Evolutionary conservation across 2,797 vertebrate genomes (phyloP), one percentile per base, ranked within the genome.

Genomic region (Paguma larvata): DNA sequence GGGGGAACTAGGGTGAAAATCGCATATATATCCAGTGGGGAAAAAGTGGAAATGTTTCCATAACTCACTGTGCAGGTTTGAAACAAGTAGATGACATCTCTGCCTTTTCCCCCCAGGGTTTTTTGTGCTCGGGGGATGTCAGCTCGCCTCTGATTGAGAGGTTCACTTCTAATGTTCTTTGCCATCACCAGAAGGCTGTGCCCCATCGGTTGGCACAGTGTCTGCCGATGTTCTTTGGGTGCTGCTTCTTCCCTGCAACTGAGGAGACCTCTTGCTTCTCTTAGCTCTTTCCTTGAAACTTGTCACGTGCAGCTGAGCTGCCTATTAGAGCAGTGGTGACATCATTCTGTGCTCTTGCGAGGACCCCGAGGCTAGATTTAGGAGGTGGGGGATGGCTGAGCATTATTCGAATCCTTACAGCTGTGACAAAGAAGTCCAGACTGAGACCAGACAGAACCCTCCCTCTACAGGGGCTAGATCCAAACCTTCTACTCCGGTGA

Each of bases 221-320:
- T 84, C 91, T 95, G 27, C 51, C 48, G 86, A 44, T 63, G 21
- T 95, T 95, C 48, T 68, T 87, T 88, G 53, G 38, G 56, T 70
- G 21, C 30, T 92, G 12, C 27, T 90, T 86, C 75, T 94, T 56
- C 30, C 32, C n/a, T 87, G 77, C n/a, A 96, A 44, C 85, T 83
- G 63, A 79, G 62, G 59, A 94, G 15, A 19, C 62, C 90, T 95
- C 68, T 93, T 96, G 84, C 89, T 94, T 94, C 85, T 94, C 75
- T 95, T 89, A 94, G 51, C 91, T 16, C 56, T 97, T 97, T 93
- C 23, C 75, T 72, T 63, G 23, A 82, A 94, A 84, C 65, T 56
- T 91, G 83, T 89, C 65, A 95, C 97, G 44, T 84, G 19, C 30
- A 95, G 23, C 46, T 95, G 34, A 91, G n/a, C 73, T 97, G 68